These are phyloP conservation scores for Corythoichthys intestinalis DNA, from an alignment of 2,113 vertebrate genomes.

Conservation along the genomic window DNA sequence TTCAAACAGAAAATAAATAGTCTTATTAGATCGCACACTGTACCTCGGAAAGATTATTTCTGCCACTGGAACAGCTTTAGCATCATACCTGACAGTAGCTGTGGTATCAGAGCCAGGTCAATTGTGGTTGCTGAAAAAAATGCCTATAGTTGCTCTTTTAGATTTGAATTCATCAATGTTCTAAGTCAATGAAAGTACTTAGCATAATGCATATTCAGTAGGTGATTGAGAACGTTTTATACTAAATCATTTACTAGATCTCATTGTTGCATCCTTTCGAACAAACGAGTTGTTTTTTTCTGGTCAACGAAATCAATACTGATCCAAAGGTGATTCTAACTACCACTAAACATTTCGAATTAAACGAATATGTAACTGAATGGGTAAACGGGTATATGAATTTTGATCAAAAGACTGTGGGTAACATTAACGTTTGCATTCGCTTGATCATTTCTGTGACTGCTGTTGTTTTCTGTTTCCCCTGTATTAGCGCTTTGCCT, in stretches of 20 bases:
- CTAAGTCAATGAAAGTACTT: background rate
- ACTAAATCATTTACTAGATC: background rate
- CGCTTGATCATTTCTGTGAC: slow-evolving; percentile 7
- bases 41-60: slow-evolving; percentile 7
- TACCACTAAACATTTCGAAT: background rate
- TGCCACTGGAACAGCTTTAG: slow-evolving; percentile 20
- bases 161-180: background rate
- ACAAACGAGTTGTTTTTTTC: background rate
- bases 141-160: background rate
- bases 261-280: background rate
- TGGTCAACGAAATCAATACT: background rate
- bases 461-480: slow-evolving; percentile 16
- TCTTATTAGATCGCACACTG: background rate
- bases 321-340: background rate
- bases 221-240: background rate
- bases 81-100: background rate
- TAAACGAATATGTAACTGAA: background rate
- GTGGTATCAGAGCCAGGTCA: background rate
- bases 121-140: slow-evolving; percentile 4
- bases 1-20: background rate
- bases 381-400: background rate
- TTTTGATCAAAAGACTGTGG: slow-evolving; percentile 1
- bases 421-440: background rate
- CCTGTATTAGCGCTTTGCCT: background rate
- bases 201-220: background rate